Base-by-base conservation (phyloP, 2,888 invertebrate genomes). In the Lapara coniferarum region DNA sequence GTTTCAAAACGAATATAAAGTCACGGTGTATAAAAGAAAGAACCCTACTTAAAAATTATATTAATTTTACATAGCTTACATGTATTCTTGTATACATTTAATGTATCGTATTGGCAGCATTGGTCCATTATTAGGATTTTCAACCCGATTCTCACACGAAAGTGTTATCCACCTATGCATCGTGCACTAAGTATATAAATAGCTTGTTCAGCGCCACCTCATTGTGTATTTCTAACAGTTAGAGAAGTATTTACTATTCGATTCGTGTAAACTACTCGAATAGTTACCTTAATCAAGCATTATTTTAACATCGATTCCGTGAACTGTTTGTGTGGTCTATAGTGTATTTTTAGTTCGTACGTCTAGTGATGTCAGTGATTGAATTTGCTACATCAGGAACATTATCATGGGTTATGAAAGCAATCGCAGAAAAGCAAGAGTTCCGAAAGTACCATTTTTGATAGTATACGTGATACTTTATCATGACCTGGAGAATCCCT, bases 211-310 rank as follows among this genome's bases (percentile, higher is more conserved):
- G 19, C 46, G 49, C 63, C 63, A 49, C 49, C 46, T 63, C 19
- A 63, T 63, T 63, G 13, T 19, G 63, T 12, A 19, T 49, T 63
- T 63, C 63, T 63, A 46, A 49, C 63, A 49, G n/a, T n/a, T n/a
- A n/a, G 63, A 63, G 19, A 49, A 14, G 46, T 19, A 46, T 63
- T 63, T 63, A 63, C 49, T 63, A 63, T 63, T 63, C 63, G 63
- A 63, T 63, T 46, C 63, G 49, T 63, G 63, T 63, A 16, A 53
- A 53, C 12, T 19, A 16, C 16, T 19, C 55, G 55, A 19, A 46
- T 49, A 25, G 19, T 63, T 63, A 49, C 63, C 16, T 49, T 63
- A 63, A 63, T 63, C 63, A 46, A 63, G 46, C 19, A 13, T 63
- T 46, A 63, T 63, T 63, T 63, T 46, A 63, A 63, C 49, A 49